Evolutionary conservation across 2,888 invertebrate genomes (phyloP), one percentile per base, ranked within the genome.

Genomic region (Folsomia manolachei): DNA sequence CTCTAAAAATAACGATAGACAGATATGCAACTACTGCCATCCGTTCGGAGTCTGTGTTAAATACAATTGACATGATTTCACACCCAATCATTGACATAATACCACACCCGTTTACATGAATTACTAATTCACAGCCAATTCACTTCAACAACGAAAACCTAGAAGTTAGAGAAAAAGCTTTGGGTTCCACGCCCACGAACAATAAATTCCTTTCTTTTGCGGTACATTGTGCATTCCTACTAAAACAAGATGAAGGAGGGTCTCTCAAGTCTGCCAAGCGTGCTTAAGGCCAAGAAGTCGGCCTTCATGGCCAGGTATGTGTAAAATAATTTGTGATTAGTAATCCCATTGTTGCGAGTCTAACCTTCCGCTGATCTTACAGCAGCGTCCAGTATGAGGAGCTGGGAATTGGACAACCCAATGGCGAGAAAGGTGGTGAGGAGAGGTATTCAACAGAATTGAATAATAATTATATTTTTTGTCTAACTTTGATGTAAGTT

Each of bases 351-450:
- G n/a, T n/a, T n/a, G n/a, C n/a, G n/a, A n/a, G n/a, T n/a, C n/a
- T n/a, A n/a, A n/a, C n/a, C n/a, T n/a, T n/a, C n/a, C n/a, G n/a
- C n/a, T 64, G 60, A 66, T 70, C 27, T 60, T 60, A 14, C 84
- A 89, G 89, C 84, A 88, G 88, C 82, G 83, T 85, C 80, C 87
- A 88, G 82, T 89, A 89, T 86, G 89, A 89, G 82, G 88, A 87
- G 83, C 89, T 90, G 84, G 89, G 89, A 83, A 84, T 81, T 84
- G 56, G 56, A 56, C 70, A 71, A 11, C 81, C 75, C 78, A 78
- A 78, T 70, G 74, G 76, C 11, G 78, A 76, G 53, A 77, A 79
- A 76, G 73, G 70, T 53, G 72, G 72, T 19, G 71, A 53, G 67
- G 80, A 77, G 26, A 83, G 82, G 82, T 79, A 78, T n/a, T n/a